A percentile compares a stretch with the other conserved stretches of the same genome.
Conservation (phyloP, 2,888 invertebrate genomes). For the Cremastinae sp. region DNA sequence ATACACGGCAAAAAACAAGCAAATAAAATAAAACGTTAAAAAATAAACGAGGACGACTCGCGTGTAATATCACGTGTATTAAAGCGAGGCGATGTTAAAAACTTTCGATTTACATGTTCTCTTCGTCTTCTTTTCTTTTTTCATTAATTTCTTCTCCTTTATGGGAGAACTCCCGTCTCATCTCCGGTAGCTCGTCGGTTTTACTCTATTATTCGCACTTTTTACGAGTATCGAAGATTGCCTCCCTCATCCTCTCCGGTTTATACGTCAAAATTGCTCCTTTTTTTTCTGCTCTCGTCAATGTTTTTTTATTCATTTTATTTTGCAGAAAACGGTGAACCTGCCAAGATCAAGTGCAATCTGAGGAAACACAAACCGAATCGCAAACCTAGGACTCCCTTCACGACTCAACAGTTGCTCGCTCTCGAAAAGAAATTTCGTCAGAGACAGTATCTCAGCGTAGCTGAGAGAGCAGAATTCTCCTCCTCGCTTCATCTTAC, state of each 20-base stretch:
- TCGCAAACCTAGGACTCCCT: slow-evolving; percentile 98
- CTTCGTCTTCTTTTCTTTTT: slow-evolving; percentile 16
- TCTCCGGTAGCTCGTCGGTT: slow-evolving; percentile 39
- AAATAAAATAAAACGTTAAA: slow-evolving; percentile 4
- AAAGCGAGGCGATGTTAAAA: slow-evolving; percentile 26
- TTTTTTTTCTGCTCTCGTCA: slow-evolving; percentile 7
- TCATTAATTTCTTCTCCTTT: background rate
- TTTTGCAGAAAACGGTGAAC: slow-evolving; percentile 87
- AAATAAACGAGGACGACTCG: too few relatives aligned
- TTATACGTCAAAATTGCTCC: slow-evolving; percentile 52
- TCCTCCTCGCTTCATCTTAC: slow-evolving; percentile 95
- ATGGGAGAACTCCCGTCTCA: slow-evolving; percentile 20
- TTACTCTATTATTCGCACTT: slow-evolving; percentile 37
- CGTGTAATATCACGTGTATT: slow-evolving; percentile 33
- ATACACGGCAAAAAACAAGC: slow-evolving; percentile 21
- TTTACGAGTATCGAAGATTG: slow-evolving; percentile 36
- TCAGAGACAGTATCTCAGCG: slow-evolving; percentile 98
- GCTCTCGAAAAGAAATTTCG: slow-evolving; percentile 98
- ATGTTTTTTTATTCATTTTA: slow-evolving; percentile 67
- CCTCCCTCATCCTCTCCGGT: slow-evolving; percentile 4
- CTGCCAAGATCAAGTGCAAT: slow-evolving; percentile 93
- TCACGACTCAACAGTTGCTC: slow-evolving; percentile 97
- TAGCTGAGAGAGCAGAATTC: slow-evolving; percentile 98
- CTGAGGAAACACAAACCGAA: slow-evolving; percentile 98
- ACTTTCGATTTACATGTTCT: slow-evolving; percentile 35